Evolutionary conservation across 2,888 invertebrate genomes (phyloP), one percentile per base, ranked within the genome.

Genomic region (Campopleginae sp.): DNA sequence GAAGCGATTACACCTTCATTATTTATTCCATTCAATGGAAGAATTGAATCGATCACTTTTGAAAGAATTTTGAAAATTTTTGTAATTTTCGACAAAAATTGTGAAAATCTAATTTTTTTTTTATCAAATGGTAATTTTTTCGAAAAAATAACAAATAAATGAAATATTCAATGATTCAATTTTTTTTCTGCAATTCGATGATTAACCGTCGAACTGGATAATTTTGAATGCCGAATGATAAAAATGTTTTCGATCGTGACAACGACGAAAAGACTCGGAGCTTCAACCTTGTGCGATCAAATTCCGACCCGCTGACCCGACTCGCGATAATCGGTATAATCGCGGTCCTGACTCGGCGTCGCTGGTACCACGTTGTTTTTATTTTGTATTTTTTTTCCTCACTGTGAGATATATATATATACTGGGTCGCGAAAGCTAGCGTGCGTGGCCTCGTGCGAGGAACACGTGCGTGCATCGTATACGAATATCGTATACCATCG

Each of bases 301-400:
- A 78, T 82, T 76, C 81, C 79, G 85, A 83, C 77, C 82, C 72
- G 68, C 66, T 81, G 86, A 86, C 80, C 86, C 74, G 65, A 17
- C 48, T 44, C 61, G 23, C 31, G 75, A 63, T 81, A 80, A 78
- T 85, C 77, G 75, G 38, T 78, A 44, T 42, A 66, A 66, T 66
- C 66, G 63, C 17, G 38, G 19, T n/a, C 66, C 42, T 10, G n/a
- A 76, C 31, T 79, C 74, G 68, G 31, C 61, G 61, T 74, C 61
- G 31, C 48, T 48, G 63, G 19, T 65, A 61, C 75, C 48, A 63
- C 46, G 31, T 44, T 61, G 5, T 75, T 63, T 44, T 61, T 31
- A 61, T 46, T n/a, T 61, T 44, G 42, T 44, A 17, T 38, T 44
- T 38, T 70, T 70, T 54, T 31, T 27, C 27, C 42, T n/a, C 38